Percentiles rank a stretch among this genome's conserved stretches.
Conservation (phyloP, 2,888 invertebrate species). For the Lycocerus yunnanus region DNA sequence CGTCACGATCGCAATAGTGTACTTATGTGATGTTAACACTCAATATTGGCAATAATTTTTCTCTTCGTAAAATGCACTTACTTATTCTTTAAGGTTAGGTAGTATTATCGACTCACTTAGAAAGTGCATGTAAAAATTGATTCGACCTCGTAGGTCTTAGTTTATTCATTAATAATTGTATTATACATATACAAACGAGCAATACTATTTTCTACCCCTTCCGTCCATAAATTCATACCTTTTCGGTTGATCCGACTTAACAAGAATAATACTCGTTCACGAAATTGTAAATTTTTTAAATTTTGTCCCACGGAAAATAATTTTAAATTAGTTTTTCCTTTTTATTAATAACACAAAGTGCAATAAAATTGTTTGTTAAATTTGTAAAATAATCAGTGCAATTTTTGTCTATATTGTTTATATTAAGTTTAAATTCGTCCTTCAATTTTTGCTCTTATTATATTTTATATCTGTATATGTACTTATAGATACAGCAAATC, state of each 20-base stretch:
- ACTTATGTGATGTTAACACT: not conserved
- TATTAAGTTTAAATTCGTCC: not conserved
- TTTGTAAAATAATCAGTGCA: constrained; percentile 4
- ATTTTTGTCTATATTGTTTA: not conserved
- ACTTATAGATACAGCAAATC: not conserved
- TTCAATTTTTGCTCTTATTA: not conserved
- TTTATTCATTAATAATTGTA: not conserved
- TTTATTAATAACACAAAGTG: constrained; percentile 16
- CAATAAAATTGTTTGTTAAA: constrained; percentile 23
- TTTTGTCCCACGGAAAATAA: constrained; percentile 1
- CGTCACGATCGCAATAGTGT: not conserved
- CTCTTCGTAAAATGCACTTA: not conserved
- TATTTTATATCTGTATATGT: constrained; percentile 2
- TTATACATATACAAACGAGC: not conserved
- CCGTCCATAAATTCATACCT: not conserved
- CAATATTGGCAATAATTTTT: not conserved
- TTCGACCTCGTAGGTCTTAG: not conserved
- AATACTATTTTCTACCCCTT: not conserved
- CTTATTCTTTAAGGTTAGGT: not conserved
- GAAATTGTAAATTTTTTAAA: not conserved
- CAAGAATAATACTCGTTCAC: constrained; percentile 5
- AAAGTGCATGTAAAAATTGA: not conserved
- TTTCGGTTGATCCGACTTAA: not conserved
- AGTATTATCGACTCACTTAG: not conserved
- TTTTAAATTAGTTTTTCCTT: constrained; percentile 7